A percentile compares a stretch with the other conserved stretches of the same genome.
phyloP scores from a whole-genome alignment of 2,888 invertebrate genomes.

The Callimorpha dominula region DNA sequence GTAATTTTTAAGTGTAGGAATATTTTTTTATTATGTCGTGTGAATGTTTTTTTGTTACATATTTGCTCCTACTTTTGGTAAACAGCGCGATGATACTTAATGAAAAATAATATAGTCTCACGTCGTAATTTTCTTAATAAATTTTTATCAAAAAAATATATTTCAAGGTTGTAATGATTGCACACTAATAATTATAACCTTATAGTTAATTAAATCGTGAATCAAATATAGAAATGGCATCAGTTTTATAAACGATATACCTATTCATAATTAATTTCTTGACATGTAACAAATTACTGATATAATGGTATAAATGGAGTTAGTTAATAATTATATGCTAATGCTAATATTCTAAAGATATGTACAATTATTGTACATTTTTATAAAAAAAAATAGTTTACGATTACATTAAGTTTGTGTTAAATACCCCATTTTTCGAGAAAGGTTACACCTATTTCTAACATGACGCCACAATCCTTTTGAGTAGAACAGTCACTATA shows the following conservation, averaged over 20 bases:
- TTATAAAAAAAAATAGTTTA: no score
- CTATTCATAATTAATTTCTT: not conserved
- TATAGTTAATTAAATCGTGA: slow-evolving; percentile 2
- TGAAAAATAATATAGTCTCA: not conserved
- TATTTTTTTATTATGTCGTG: not conserved
- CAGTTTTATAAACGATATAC: not conserved
- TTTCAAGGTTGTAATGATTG: not conserved
- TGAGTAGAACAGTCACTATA: no score
- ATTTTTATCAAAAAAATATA: not conserved
- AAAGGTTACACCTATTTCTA: no score
- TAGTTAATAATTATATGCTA: no score
- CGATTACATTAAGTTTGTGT: not conserved
- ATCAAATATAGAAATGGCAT: not conserved
- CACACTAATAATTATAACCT: not conserved
- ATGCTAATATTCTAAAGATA: no score
- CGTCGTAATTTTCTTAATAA: not conserved
- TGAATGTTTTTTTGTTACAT: no score
- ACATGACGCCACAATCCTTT: no score
- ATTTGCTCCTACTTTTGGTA: not conserved
- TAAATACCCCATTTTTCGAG: no score
- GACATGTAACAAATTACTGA: not conserved
- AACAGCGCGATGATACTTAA: not conserved
- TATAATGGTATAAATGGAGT: no score
- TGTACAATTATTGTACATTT: no score
- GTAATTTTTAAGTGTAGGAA: no score